Percentiles rank a stretch among this genome's conserved stretches.
Evolutionary conservation across 2,888 invertebrate genomes (phyloP).

Genomic region (Exephanes ischioxanthus): DNA sequence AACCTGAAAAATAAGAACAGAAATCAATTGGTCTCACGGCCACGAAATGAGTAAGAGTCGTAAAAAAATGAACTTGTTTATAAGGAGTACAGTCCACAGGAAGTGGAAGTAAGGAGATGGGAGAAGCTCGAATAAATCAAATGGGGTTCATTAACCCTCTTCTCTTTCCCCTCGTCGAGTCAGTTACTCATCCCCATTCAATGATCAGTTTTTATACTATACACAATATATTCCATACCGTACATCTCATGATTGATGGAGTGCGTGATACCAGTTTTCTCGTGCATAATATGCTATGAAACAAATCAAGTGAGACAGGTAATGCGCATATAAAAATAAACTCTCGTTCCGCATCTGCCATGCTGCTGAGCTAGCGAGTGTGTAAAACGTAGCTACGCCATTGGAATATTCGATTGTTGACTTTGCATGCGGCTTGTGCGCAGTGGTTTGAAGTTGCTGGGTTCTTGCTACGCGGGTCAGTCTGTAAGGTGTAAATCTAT

Average conservation of each 20-base stretch:
- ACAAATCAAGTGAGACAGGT: not conserved
- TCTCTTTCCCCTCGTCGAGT: not conserved
- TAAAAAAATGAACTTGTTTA: too few relatives aligned
- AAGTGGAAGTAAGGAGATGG: not conserved
- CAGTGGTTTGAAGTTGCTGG: not conserved
- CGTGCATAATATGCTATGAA: conserved; percentile 5
- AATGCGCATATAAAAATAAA: not conserved
- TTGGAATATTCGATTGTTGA: not conserved
- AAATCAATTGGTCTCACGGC: too few relatives aligned
- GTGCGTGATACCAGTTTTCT: not conserved
- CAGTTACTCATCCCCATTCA: conserved; percentile 13
- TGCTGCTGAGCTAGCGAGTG: not conserved
- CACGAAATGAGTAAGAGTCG: too few relatives aligned
- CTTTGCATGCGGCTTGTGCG: not conserved
- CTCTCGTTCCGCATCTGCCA: conserved; percentile 19
- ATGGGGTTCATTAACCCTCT: conserved; percentile 1
- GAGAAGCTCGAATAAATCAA: conserved; percentile 2
- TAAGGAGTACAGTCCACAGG: not conserved
- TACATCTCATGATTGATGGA: conserved; percentile 6
- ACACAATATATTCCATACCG: not conserved
- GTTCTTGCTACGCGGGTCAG: not conserved
- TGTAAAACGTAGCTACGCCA: not conserved
- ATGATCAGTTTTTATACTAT: not conserved
- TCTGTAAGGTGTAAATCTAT: not conserved
- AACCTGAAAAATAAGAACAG: too few relatives aligned